phyloP scores from a whole-genome alignment of 2,797 vertebrate species.

The Tauraco hartlaubi region DNA sequence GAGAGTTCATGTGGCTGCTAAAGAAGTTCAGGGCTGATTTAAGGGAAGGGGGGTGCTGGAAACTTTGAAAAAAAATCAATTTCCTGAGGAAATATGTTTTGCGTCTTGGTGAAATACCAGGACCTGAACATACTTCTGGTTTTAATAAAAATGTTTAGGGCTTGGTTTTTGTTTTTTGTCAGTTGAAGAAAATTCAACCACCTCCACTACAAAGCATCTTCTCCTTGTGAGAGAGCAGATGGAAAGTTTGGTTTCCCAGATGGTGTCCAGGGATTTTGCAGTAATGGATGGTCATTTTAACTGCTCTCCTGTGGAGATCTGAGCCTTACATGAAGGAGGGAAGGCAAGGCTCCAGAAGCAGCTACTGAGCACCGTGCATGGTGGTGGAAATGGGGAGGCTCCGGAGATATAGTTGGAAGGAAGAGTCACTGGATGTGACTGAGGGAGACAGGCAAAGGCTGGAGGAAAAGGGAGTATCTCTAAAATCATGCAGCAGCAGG shows the following conservation, averaged over 20 bases:
- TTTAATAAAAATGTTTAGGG: constrained; percentile 61
- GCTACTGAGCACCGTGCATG: rapidly evolving
- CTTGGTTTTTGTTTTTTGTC: constrained; percentile 30
- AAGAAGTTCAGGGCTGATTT: constrained; percentile 27
- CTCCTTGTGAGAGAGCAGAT: constrained; percentile 2
- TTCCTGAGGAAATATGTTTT: constrained; percentile 65
- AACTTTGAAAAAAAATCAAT: constrained; percentile 52
- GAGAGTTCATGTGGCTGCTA: constrained; percentile 22
- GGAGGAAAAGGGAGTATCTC: not conserved
- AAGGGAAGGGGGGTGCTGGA: not conserved
- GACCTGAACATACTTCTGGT: constrained; percentile 33
- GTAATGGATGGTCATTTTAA: not conserved
- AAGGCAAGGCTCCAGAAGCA: not conserved
- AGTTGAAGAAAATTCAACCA: constrained; percentile 5
- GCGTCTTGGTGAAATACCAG: constrained; percentile 38
- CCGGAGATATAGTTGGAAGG: not conserved
- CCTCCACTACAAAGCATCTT: constrained; percentile 32
- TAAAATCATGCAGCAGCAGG: not conserved
- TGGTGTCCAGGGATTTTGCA: constrained; percentile 11
- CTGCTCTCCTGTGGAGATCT: not conserved
- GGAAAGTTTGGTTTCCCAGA: not conserved
- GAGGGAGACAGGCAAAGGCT: not conserved
- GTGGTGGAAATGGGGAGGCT: not conserved
- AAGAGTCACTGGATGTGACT: rapidly evolving
- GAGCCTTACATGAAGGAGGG: not conserved